Evolutionary conservation across 1,140 invertebrate genomes (phyloP).

Genomic region (Trichomalopsis sarcophagae): DNA sequence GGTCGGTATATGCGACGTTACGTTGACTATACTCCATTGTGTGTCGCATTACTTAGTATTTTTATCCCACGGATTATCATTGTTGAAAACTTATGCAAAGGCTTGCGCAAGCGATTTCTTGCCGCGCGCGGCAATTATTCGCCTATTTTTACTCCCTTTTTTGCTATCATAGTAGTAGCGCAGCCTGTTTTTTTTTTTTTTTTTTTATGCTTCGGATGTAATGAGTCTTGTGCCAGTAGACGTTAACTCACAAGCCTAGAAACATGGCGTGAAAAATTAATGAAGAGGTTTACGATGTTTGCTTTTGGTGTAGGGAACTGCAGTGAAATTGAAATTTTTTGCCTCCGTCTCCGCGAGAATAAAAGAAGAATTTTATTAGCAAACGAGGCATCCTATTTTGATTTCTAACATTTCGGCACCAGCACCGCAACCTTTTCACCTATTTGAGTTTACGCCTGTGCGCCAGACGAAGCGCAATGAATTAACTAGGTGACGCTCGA

Average conservation of each 20-base stretch:
- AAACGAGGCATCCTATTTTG: conserved; percentile 17
- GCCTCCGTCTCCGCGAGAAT: neutral
- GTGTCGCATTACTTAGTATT: neutral
- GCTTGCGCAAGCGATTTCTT: neutral
- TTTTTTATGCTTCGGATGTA: neutral
- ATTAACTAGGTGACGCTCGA: neutral
- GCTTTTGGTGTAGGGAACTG: neutral
- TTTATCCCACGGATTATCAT: neutral
- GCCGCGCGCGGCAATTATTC: neutral
- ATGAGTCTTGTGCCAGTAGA: neutral
- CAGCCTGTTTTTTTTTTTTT: no score
- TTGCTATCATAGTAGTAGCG: no score
- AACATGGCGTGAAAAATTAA: neutral
- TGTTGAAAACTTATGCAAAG: neutral
- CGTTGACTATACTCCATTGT: neutral
- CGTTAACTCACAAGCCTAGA: neutral
- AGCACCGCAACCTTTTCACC: neutral
- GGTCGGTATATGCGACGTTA: neutral
- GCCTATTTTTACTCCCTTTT: neutral
- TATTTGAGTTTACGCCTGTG: conserved; percentile 36
- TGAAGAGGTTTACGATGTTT: neutral
- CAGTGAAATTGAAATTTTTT: conserved; percentile 1
- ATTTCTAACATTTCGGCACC: conserved; percentile 15
- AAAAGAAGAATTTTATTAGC: neutral
- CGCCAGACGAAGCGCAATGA: neutral